Base-by-base conservation (phyloP, 2,113 vertebrate species). In the Barnardius zonarius region DNA sequence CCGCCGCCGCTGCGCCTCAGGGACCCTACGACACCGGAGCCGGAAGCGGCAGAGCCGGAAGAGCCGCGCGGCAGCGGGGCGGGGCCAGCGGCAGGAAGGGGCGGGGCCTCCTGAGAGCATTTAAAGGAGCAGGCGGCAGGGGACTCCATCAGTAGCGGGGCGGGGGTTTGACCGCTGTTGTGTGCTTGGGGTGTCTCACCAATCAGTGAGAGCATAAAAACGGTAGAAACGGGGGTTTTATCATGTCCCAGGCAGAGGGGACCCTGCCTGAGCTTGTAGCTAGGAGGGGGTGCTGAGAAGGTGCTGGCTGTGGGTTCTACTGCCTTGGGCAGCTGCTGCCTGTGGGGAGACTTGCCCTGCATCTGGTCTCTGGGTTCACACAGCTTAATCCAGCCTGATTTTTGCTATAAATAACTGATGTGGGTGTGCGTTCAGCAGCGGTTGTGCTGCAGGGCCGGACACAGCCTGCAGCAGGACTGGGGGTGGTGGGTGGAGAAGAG, bases 121-220 rank as follows among this genome's bases (percentile, higher is more conserved):
- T 95, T 92, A 94, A 89, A 31, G 35, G 61, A 15, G 14, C 67
- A 4, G 84, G 35, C 5, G 1, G 11, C 1, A 0, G 0, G 0
- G 0, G 0, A 0, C 0, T 0, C 4, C 0, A 0, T 28, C 0
- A n/a, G 11, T 23, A 3, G 20, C 6, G 13, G 13, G 31, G 5
- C 7, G 6, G 18, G 30, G 30, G 10, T 7, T 0, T 7, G 11
- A 11, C 1, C 3, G 2, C 8, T 46, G 1, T 13, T 24, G 0
- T 0, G 30, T 3, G 7, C 1, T 5, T 8, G 18, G 3, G 52
- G 4, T 19, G 11, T 11, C 3, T 55, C 17, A 19, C 14, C 6
- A 5, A 0, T 7, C 1, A 17, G 5, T 2, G 19, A 4, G 19
- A 1, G 22, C 0, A 3, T 52, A 3, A 51, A 28, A 4, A 7